phyloP scores from a whole-genome alignment of 2,113 vertebrate species.

The Dendropsophus ebraccatus region DNA sequence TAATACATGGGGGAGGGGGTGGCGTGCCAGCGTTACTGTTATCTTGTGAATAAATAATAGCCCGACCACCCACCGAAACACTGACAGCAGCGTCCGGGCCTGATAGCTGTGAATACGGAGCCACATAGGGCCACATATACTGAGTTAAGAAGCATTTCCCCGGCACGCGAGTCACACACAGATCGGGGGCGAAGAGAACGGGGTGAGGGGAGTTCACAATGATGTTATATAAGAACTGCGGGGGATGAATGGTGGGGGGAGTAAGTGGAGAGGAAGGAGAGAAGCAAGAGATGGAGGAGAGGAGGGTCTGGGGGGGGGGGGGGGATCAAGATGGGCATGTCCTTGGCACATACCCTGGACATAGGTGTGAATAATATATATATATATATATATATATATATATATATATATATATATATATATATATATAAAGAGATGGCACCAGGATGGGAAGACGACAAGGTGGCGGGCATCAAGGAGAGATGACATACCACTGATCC shows the following conservation, averaged over 20 bases:
- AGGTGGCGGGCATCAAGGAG: too few relatives aligned
- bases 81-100: neutral
- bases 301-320: neutral
- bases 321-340: too few relatives aligned
- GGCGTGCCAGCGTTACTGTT: neutral
- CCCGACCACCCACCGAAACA: neutral
- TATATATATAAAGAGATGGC: too few relatives aligned
- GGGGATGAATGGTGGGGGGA: neutral
- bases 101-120: too few relatives aligned
- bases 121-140: neutral
- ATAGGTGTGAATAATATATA: too few relatives aligned
- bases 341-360: too few relatives aligned
- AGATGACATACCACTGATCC: too few relatives aligned
- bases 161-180: neutral
- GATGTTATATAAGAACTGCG: constrained; percentile 12
- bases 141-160: neutral
- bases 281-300: too few relatives aligned
- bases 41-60: constrained; percentile 18
- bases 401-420: too few relatives aligned
- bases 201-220: neutral
- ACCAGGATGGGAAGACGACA: too few relatives aligned
- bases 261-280: too few relatives aligned
- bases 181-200: neutral
- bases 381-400: too few relatives aligned
- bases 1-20: neutral